phyloP scores from a whole-genome alignment of 2,113 vertebrate species.

The Protomyctophum bolini region DNA sequence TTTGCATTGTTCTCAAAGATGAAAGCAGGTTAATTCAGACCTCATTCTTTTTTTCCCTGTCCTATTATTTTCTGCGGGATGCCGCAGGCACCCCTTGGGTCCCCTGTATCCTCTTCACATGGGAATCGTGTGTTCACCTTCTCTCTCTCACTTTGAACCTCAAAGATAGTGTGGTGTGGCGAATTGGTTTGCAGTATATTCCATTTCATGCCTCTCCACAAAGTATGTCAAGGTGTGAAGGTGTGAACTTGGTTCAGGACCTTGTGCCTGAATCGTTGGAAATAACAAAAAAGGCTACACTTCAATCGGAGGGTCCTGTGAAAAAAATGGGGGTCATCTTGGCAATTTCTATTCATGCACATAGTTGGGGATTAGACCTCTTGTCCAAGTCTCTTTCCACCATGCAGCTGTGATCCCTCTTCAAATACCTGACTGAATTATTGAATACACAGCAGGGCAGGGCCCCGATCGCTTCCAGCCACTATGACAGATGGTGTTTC shows the following conservation, averaged over 20 bases:
- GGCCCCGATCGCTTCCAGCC: conserved; percentile 17
- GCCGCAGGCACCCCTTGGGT: too few relatives aligned
- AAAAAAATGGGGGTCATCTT: background rate
- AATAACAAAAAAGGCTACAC: background rate
- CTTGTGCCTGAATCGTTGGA: background rate
- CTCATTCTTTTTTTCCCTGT: too few relatives aligned
- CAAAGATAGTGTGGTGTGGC: background rate
- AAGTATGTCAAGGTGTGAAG: background rate
- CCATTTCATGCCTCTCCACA: background rate
- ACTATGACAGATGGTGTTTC: conserved; percentile 27
- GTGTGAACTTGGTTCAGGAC: background rate
- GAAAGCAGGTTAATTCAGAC: too few relatives aligned
- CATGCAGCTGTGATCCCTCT: conserved; percentile 37
- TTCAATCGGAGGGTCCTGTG: background rate
- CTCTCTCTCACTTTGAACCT: background rate
- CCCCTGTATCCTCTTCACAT: background rate
- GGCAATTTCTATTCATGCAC: background rate
- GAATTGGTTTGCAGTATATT: background rate
- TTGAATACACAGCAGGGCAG: conserved; percentile 23
- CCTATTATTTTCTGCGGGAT: too few relatives aligned
- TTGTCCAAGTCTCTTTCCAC: conserved; percentile 7
- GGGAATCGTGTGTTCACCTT: background rate
- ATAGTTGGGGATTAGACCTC: conserved; percentile 14
- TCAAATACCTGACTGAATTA: conserved; percentile 45
- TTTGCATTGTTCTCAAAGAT: too few relatives aligned